A percentile compares a stretch with the other conserved stretches of the same genome.
These are phyloP conservation scores for Rhynchotus rufescens DNA, from an alignment of 2,797 vertebrate genomes.

Conservation along the genomic window DNA sequence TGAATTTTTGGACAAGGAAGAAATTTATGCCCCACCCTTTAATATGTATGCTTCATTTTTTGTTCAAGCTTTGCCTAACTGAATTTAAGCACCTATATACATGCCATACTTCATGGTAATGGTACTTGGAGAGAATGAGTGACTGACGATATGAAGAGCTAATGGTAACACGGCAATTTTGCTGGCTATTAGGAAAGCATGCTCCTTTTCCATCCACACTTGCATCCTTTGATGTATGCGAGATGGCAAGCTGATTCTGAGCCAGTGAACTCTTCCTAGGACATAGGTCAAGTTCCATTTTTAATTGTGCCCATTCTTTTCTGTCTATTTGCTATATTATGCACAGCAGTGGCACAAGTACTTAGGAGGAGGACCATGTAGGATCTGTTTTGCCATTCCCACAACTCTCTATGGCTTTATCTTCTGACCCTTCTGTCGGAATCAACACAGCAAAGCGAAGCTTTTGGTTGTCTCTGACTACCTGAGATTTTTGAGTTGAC, in stretches of 20 bases:
- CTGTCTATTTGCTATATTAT: not conserved
- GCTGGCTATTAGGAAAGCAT: not conserved
- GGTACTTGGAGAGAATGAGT: not conserved
- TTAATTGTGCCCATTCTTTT: not conserved
- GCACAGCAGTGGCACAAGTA: not conserved
- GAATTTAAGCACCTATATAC: not conserved
- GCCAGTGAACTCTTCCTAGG: not conserved
- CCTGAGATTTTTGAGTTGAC: not conserved
- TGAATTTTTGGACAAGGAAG: not conserved
- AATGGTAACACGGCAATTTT: not conserved
- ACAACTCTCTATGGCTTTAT: not conserved
- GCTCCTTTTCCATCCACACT: not conserved
- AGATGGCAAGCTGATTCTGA: not conserved
- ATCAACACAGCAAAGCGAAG: not conserved
- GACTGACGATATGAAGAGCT: not conserved
- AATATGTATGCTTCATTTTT: not conserved
- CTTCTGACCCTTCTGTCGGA: accelerated
- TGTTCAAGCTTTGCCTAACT: not conserved
- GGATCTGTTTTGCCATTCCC: not conserved
- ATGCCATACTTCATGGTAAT: not conserved
- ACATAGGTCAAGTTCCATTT: not conserved
- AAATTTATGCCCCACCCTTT: not conserved
- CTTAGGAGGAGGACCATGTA: not conserved
- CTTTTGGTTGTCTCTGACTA: not conserved
- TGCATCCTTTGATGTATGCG: not conserved